These are phyloP conservation scores for Micromesistius poutassou DNA, from an alignment of 2,797 vertebrate species.

Conservation along the genomic window DNA sequence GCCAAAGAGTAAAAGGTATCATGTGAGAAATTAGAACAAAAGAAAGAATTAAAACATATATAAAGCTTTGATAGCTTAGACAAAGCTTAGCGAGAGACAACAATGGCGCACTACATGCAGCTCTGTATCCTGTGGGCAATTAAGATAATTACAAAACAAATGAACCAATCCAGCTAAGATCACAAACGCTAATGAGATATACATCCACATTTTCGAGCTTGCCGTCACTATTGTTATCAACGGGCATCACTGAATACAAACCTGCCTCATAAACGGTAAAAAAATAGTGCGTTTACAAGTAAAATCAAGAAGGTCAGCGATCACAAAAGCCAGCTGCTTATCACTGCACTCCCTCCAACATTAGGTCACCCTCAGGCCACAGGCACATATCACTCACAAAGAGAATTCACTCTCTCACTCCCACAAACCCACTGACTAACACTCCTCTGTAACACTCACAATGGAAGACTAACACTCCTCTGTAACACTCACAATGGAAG, in stretches of 20 bases:
- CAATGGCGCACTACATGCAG: background rate
- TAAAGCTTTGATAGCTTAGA: background rate
- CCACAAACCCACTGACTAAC: conserved; percentile 1
- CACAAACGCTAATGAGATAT: background rate
- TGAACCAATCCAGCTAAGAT: background rate
- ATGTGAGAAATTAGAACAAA: background rate
- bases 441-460: no score
- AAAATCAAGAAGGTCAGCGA: background rate
- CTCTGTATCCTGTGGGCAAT: background rate
- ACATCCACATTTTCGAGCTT: background rate
- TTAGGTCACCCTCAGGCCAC: background rate
- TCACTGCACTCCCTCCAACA: background rate
- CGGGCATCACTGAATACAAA: background rate
- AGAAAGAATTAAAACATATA: background rate
- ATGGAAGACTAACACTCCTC: no score
- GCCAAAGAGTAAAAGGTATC: background rate
- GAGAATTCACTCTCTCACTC: background rate
- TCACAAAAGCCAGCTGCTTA: background rate
- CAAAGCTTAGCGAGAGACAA: background rate
- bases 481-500: background rate
- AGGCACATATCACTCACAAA: background rate
- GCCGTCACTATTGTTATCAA: background rate
- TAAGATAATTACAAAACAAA: background rate
- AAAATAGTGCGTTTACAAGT: background rate
- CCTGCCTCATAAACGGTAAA: background rate